Evolutionary conservation across 2,113 vertebrate genomes (phyloP).

Genomic region (Delphinus delphis): DNA sequence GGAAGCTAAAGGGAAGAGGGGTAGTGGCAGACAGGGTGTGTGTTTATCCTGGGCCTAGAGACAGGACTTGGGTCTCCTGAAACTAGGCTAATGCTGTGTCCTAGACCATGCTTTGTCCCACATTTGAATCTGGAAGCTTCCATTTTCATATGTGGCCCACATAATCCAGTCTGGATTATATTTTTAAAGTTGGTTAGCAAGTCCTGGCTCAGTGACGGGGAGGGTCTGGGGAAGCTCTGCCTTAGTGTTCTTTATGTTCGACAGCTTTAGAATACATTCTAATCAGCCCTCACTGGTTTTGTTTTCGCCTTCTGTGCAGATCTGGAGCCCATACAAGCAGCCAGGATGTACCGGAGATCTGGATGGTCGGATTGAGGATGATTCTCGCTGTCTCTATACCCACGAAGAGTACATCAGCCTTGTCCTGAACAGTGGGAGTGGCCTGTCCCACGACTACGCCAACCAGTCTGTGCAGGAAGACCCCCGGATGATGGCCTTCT

Average conservation of each 20-base stretch:
- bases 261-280: neutral
- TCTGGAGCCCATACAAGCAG: constrained; percentile 98
- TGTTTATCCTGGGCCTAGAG: neutral
- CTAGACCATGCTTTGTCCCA: neutral
- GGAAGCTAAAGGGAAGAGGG: neutral
- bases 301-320: constrained; percentile 81
- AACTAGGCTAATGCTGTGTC: neutral
- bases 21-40: neutral
- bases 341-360: constrained; percentile 95
- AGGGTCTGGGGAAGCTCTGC: neutral
- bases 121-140: neutral
- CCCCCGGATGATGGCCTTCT: constrained; percentile 99
- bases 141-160: neutral
- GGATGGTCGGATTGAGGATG: constrained; percentile 94
- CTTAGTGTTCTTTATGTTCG: neutral
- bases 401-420: constrained; percentile 99
- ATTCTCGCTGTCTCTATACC: constrained; percentile 96
- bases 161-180: neutral
- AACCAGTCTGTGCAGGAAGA: constrained; percentile 98
- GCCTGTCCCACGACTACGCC: constrained; percentile 97
- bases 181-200: constrained; percentile 32
- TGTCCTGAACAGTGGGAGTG: constrained; percentile 97
- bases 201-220: neutral
- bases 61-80: neutral
- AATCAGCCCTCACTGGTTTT: neutral